A percentile compares a stretch with the other conserved stretches of the same genome.
Evolutionary conservation across 1,140 invertebrate species (phyloP).

Genomic region (Phocides pigmalion): DNA sequence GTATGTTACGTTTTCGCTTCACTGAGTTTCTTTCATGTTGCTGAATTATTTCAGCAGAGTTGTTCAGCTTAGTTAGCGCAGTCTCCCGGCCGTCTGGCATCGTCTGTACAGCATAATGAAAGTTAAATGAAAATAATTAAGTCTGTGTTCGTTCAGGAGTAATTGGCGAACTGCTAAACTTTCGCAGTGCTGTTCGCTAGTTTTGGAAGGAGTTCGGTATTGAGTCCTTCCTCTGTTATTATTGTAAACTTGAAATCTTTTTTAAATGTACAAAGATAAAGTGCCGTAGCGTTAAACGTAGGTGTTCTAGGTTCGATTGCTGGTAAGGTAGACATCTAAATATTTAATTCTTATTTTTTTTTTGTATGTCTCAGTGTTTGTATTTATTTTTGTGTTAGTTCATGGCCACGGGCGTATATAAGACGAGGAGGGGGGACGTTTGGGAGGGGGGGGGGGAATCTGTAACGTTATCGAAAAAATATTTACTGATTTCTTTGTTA

Average conservation of each 20-base stretch:
- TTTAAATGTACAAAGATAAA: no score
- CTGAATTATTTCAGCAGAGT: conserved; percentile 19
- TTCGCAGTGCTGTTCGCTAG: conserved; percentile 2
- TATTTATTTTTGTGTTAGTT: no score
- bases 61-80: conserved; percentile 22
- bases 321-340: no score
- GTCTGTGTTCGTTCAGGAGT: conserved; percentile 21
- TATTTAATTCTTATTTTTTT: no score
- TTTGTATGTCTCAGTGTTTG: no score
- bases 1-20: neutral
- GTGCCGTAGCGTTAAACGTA: no score
- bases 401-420: no score
- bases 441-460: no score
- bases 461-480: no score
- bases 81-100: conserved; percentile 10
- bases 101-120: conserved; percentile 20
- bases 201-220: conserved; percentile 1
- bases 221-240: neutral
- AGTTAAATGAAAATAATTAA: conserved; percentile 31
- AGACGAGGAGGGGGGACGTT: no score
- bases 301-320: no score
- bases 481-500: no score
- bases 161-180: conserved; percentile 25
- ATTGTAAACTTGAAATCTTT: neutral
- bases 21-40: conserved; percentile 18